Conservation (phyloP, 2,888 invertebrate species). For the Nomada lathburiana region DNA sequence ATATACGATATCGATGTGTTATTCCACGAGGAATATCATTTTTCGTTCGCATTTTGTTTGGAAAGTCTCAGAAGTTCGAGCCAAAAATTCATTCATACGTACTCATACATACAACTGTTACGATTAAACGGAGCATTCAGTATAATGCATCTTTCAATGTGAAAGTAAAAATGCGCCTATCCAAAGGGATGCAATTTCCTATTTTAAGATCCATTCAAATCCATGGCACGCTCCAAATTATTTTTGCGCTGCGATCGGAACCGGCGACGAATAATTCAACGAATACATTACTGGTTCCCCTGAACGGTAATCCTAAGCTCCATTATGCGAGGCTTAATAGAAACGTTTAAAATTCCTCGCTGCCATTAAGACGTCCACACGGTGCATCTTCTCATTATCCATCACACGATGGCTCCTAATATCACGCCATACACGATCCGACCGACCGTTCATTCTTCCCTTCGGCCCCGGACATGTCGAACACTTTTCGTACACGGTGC, state of each 20-base stretch:
- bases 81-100: no score
- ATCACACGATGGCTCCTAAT: constrained; percentile 50
- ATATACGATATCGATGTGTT: no score
- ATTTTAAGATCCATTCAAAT: no score
- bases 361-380: constrained; percentile 39
- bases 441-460: constrained; percentile 6
- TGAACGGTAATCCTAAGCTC: neutral
- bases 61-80: no score
- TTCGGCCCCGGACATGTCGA: constrained; percentile 52
- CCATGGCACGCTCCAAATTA: neutral
- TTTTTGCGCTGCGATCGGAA: no score
- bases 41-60: neutral
- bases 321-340: constrained; percentile 28
- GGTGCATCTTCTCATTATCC: constrained; percentile 43
- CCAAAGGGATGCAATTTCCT: no score
- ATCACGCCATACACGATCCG: constrained; percentile 35
- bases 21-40: neutral
- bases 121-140: no score
- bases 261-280: constrained; percentile 19
- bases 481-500: constrained; percentile 68
- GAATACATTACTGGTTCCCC: neutral
- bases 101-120: no score
- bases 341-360: constrained; percentile 42
- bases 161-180: no score
- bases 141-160: no score